Conservation (phyloP, 2,113 vertebrate species). For the Halcyon senegalensis region DNA sequence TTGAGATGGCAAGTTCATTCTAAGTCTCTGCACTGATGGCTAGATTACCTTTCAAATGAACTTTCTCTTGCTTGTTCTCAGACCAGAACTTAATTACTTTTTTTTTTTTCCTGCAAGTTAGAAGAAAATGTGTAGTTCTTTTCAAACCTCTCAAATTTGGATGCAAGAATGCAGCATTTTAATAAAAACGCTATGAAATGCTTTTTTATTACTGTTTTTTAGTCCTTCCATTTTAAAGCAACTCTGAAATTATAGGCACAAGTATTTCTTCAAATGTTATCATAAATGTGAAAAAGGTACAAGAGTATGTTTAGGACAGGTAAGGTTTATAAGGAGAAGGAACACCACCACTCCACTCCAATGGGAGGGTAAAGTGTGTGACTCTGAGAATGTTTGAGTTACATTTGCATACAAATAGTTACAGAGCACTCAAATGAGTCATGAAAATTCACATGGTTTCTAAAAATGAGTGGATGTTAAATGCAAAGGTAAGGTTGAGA, state of each 20-base stretch:
- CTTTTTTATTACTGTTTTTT: background rate
- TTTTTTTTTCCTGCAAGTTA: background rate
- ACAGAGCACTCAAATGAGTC: conserved; percentile 45
- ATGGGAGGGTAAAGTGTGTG: background rate
- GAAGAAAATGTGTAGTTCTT: background rate
- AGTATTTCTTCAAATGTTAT: background rate
- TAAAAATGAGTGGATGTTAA: conserved; percentile 48
- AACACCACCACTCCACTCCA: background rate
- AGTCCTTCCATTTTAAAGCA: background rate
- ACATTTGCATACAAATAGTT: conserved; percentile 64
- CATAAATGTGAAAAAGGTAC: background rate
- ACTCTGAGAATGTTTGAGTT: conserved; percentile 18
- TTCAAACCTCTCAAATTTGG: background rate
- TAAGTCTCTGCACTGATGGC: background rate
- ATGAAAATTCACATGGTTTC: conserved; percentile 55
- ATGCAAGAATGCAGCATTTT: background rate
- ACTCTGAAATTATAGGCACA: background rate
- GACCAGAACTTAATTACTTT: background rate
- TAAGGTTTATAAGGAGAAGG: background rate
- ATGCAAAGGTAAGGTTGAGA: conserved; percentile 29
- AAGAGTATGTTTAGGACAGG: background rate
- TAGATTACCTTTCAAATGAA: background rate
- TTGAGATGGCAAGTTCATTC: background rate
- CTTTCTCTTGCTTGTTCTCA: background rate
- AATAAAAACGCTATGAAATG: background rate